phyloP scores from a whole-genome alignment of 2,888 invertebrate species.

The Ariolimax columbianus region DNA sequence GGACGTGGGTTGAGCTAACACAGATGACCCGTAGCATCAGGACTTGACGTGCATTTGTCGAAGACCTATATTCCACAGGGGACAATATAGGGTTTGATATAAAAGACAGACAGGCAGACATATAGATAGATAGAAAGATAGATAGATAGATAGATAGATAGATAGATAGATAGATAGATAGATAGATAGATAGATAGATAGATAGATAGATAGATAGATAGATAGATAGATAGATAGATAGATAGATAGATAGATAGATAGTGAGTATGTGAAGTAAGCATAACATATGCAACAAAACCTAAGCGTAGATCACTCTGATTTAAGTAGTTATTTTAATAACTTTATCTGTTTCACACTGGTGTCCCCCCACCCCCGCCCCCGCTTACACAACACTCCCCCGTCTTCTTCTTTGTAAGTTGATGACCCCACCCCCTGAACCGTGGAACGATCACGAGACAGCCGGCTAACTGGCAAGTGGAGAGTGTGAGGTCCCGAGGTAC shows the following conservation, averaged over 20 bases:
- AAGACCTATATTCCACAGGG: too few species aligned
- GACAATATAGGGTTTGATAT: too few species aligned
- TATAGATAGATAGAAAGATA: background rate
- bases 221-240: background rate
- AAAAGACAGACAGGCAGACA: too few species aligned
- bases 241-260: background rate
- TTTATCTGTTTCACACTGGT: background rate
- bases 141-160: background rate
- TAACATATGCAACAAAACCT: too few species aligned
- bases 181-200: background rate
- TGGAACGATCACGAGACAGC: background rate
- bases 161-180: background rate
- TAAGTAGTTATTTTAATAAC: background rate
- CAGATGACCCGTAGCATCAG: too few species aligned
- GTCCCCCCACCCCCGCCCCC: background rate
- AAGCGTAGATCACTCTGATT: background rate
- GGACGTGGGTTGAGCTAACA: too few species aligned
- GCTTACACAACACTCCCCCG: background rate
- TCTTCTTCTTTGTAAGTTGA: background rate
- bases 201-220: background rate
- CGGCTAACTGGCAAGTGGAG: background rate
- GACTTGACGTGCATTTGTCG: too few species aligned
- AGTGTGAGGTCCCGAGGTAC: constrained; percentile 22
- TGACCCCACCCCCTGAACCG: background rate
- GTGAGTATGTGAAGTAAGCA: background rate